These are phyloP conservation scores for Amphipyra berbera DNA, from an alignment of 2,888 invertebrate species.

Conservation along the genomic window DNA sequence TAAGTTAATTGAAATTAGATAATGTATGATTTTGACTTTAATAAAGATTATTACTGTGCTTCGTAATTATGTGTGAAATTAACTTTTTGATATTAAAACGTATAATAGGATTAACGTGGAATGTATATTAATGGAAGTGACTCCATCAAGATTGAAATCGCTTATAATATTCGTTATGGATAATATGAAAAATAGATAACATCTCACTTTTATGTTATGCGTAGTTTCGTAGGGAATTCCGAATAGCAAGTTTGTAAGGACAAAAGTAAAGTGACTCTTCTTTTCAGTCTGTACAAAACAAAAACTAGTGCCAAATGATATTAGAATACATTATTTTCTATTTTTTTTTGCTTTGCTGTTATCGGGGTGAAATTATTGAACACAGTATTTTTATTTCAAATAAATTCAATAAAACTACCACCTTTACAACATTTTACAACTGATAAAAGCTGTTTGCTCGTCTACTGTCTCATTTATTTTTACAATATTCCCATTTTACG, in stretches of 20 bases:
- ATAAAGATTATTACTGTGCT: conserved; percentile 39
- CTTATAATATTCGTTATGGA: conserved; percentile 29
- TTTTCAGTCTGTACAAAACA: background rate
- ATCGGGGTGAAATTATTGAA: conserved; percentile 4
- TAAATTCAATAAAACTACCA: conserved; percentile 31
- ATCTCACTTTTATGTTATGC: conserved; percentile 9
- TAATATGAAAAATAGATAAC: conserved; percentile 24
- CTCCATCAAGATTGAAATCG: conserved; percentile 24
- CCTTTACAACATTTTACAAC: conserved; percentile 35
- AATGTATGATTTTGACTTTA: conserved; percentile 30
- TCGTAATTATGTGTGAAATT: conserved; percentile 54
- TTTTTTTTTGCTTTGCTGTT: background rate
- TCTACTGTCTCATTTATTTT: conserved; percentile 62
- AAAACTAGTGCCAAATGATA: background rate
- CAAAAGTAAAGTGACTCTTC: background rate
- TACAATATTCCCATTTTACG: conserved; percentile 66
- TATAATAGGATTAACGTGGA: conserved; percentile 21
- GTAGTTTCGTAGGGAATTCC: conserved; percentile 13
- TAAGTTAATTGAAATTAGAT: conserved; percentile 46
- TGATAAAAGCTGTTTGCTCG: conserved; percentile 45
- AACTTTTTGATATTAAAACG: conserved; percentile 43
- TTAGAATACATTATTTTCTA: background rate
- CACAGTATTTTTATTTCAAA: conserved; percentile 37
- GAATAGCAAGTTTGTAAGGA: background rate
- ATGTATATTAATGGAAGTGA: conserved; percentile 21